phyloP scores from a whole-genome alignment of 2,888 invertebrate genomes.

The Andrena bucephala region DNA sequence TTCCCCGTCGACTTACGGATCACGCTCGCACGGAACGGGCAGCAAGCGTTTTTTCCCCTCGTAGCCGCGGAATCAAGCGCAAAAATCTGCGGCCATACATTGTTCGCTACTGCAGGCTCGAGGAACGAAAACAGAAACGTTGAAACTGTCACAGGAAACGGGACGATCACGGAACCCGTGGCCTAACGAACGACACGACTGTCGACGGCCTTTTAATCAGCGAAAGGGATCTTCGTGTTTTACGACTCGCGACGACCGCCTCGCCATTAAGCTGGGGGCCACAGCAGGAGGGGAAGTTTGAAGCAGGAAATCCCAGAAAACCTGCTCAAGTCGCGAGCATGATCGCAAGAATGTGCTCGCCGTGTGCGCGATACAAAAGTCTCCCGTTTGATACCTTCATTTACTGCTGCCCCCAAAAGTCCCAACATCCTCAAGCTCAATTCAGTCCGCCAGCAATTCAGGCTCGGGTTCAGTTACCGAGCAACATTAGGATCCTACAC shows the following conservation, averaged over 20 bases:
- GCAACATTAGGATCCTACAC: neutral
- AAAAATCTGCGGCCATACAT: slow-evolving; percentile 23
- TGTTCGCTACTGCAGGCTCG: slow-evolving; percentile 10
- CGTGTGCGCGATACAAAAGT: neutral
- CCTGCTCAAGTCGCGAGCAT: neutral
- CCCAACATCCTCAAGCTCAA: neutral
- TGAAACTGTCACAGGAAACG: slow-evolving; percentile 49
- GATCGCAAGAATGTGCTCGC: neutral
- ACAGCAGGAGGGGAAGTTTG: slow-evolving; percentile 21
- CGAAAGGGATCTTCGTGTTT: slow-evolving; percentile 67
- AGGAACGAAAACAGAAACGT: slow-evolving; percentile 35
- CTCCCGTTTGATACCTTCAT: neutral
- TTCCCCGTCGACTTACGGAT: slow-evolving; percentile 33
- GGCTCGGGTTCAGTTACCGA: neutral
- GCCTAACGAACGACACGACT: slow-evolving; percentile 55
- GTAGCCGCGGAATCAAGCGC: neutral
- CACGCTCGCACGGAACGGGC: slow-evolving; percentile 15
- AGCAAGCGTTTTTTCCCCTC: neutral
- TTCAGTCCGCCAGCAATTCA: neutral
- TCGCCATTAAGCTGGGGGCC: slow-evolving; percentile 20
- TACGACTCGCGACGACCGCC: slow-evolving; percentile 66
- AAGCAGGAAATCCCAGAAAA: slow-evolving; percentile 33
- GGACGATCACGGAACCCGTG: slow-evolving; percentile 37
- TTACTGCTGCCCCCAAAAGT: neutral
- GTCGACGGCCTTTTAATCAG: slow-evolving; percentile 67